A percentile compares a stretch with the other conserved stretches of the same genome.
phyloP scores from a whole-genome alignment of 2,113 vertebrate genomes.

The Pachycephala philippinensis region DNA sequence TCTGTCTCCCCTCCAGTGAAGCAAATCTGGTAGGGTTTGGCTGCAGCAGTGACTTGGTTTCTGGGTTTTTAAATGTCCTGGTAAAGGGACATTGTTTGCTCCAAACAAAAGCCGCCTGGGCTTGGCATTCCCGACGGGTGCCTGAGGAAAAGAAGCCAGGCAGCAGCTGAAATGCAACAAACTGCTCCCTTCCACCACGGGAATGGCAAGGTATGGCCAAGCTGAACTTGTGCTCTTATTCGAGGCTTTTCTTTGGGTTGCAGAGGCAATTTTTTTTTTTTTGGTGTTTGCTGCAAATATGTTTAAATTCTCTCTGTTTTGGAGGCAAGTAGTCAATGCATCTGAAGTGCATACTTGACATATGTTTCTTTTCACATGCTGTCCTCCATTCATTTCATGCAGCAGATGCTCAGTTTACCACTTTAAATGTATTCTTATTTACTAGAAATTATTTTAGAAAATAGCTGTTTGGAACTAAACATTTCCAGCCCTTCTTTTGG shows the following conservation, averaged over 20 bases:
- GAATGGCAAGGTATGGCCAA: not conserved
- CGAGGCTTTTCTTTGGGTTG: not conserved
- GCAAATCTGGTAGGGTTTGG: not conserved
- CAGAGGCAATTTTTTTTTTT: not conserved
- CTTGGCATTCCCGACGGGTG: not conserved
- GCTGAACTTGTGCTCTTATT: not conserved
- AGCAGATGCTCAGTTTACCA: conserved; percentile 60
- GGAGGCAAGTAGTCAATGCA: conserved; percentile 58
- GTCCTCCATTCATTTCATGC: not conserved
- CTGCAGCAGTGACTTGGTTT: not conserved
- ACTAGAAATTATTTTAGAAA: conserved; percentile 59
- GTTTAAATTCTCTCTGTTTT: conserved; percentile 41
- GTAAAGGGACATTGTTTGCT: not conserved
- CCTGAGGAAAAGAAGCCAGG: not conserved
- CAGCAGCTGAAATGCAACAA: not conserved
- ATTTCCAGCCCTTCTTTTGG: conserved; percentile 27
- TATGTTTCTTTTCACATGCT: conserved; percentile 25
- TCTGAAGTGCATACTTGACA: conserved; percentile 46
- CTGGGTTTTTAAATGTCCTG: not conserved
- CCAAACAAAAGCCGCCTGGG: not conserved
- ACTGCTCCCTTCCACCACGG: not conserved
- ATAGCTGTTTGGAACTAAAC: conserved; percentile 41
- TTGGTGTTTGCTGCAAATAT: conserved; percentile 55
- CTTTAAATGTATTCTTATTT: conserved; percentile 53
- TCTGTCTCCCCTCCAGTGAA: not conserved